Conservation (phyloP, 2,888 invertebrate genomes). For the Drosophila mercatorum region DNA sequence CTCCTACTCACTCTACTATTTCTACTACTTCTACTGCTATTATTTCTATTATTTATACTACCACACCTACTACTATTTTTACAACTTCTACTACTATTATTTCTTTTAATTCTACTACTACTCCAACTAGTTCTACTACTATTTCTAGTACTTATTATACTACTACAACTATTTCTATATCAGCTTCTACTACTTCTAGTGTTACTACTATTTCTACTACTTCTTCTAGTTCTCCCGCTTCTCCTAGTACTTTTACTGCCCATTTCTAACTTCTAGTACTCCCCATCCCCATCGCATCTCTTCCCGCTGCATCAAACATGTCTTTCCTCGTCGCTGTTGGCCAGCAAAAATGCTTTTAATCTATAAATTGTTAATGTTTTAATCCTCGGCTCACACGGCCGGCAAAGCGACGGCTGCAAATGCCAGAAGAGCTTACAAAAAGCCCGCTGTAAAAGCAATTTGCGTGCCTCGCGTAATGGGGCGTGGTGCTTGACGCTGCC, state of each 20-base stretch:
- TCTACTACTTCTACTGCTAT: background rate
- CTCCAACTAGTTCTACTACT: background rate
- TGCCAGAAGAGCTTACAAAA: slow-evolving; percentile 54
- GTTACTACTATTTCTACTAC: background rate
- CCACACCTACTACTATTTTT: background rate
- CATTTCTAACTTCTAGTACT: background rate
- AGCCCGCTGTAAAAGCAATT: slow-evolving; percentile 60
- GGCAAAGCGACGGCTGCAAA: slow-evolving; percentile 26
- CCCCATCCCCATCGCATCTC: background rate
- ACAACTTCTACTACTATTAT: background rate
- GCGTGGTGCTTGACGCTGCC: slow-evolving; percentile 16
- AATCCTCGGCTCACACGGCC: slow-evolving; percentile 7
- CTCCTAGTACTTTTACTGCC: background rate
- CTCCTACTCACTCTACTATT: too few species aligned
- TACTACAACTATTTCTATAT: background rate
- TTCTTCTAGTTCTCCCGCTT: background rate
- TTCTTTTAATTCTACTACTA: background rate
- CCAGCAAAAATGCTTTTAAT: slow-evolving; percentile 7
- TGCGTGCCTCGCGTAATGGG: slow-evolving; percentile 27
- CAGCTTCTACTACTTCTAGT: too few species aligned
- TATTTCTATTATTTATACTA: too few species aligned
- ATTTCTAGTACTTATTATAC: background rate
- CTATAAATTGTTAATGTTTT: slow-evolving; percentile 8
- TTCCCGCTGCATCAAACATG: background rate
- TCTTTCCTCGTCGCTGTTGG: background rate